These are phyloP conservation scores for Nymphalis io DNA, from an alignment of 1,140 invertebrate species.

Conservation along the genomic window DNA sequence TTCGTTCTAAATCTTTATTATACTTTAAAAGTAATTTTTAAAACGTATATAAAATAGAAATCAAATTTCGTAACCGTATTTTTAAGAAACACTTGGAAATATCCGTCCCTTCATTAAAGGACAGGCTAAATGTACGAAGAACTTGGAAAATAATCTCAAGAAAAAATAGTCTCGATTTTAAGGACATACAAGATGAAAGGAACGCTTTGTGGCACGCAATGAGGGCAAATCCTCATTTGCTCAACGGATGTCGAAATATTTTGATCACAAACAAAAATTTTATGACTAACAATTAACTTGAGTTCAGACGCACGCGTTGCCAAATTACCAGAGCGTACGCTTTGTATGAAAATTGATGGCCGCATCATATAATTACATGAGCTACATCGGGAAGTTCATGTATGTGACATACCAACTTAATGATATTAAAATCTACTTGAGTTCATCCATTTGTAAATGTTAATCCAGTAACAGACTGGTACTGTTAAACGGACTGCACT, in stretches of 20 bases:
- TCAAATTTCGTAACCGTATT: conserved; percentile 16
- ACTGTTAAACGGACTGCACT: too few relatives aligned
- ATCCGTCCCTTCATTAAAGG: conserved; percentile 23
- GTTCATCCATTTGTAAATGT: too few relatives aligned
- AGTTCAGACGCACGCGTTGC: conserved; percentile 28
- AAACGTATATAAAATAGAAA: conserved; percentile 9
- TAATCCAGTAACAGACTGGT: too few relatives aligned
- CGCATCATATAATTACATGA: conserved; percentile 1
- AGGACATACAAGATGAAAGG: conserved; percentile 43
- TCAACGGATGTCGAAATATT: conserved; percentile 44
- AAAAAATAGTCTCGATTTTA: conserved; percentile 30
- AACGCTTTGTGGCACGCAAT: conserved; percentile 42
- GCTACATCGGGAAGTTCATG: neutral
- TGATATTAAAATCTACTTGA: too few relatives aligned
- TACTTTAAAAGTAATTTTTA: neutral
- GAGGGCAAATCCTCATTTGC: conserved; percentile 47
- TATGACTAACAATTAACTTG: conserved; percentile 52
- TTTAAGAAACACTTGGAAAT: neutral
- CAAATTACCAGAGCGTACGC: conserved; percentile 33
- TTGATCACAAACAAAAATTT: conserved; percentile 56
- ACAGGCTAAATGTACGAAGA: neutral
- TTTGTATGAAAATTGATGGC: conserved; percentile 13
- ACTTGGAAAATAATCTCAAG: conserved; percentile 6
- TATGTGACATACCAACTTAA: neutral
- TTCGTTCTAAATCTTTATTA: neutral